Evolutionary conservation across 2,888 invertebrate genomes (phyloP), one percentile per base, ranked within the genome.

Genomic region (Calephelis perditalis): DNA sequence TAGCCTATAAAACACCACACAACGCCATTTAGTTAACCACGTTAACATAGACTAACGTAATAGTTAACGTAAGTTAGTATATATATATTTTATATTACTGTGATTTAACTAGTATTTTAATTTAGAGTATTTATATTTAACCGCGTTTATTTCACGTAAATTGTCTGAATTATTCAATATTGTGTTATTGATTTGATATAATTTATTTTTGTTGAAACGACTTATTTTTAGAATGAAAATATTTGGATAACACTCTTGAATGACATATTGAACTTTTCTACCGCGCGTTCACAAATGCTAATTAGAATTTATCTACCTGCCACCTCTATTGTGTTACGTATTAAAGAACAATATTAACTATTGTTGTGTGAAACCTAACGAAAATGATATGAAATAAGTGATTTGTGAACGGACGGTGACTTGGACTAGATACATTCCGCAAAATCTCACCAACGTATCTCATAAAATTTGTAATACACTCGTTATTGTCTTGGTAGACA

Each of bases 51-150:
- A 15, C 10, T 49, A 49, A 52, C 52, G 35, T 52, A 52, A 52
- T 52, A 35, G 52, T 7, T 40, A 7, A 35, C 10, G 26, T 52
- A 35, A 52, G 6, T 52, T 52, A 52, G 26, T 35, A 35, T 52
- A 52, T 52, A 52, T 26, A 73, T 73, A 70, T 76, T 79, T 81
- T 75, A 62, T 81, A 74, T 81, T 80, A 81, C 85, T 86, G 86
- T 86, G 86, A 86, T 86, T 82, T 72, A 78, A 75, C 84, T 82
- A 80, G 79, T 81, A 77, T 71, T 71, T 49, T 52, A 52, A 52
- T 52, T 52, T 52, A 52, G 52, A 52, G 35, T 52, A 52, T 52
- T 52, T 52, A 52, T 52, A 52, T 52, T 52, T 52, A 52, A 52
- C 52, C 52, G 52, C 52, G 52, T 52, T 52, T 52, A 52, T 52